These are phyloP conservation scores for Drosophila repletoides DNA, from an alignment of 1,140 invertebrate genomes.

Conservation along the genomic window DNA sequence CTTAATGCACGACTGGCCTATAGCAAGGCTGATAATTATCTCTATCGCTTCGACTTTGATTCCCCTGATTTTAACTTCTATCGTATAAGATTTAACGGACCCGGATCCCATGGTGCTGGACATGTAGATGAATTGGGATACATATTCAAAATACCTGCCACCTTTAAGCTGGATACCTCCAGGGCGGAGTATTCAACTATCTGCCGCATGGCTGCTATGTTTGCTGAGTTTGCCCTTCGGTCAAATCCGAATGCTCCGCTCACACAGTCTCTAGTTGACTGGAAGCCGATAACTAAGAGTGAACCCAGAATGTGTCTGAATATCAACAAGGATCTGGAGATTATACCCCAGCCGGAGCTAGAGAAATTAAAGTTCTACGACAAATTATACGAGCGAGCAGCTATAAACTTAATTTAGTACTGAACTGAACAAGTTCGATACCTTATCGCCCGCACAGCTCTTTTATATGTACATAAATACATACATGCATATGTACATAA, in stretches of 20 bases:
- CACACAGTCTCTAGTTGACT: slow-evolving; percentile 51
- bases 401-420: slow-evolving; percentile 37
- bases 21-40: slow-evolving; percentile 72
- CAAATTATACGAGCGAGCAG: slow-evolving; percentile 36
- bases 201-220: slow-evolving; percentile 82
- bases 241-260: slow-evolving; percentile 71
- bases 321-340: slow-evolving; percentile 73
- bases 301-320: slow-evolving; percentile 75
- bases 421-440: slow-evolving; percentile 11
- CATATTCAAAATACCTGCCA: slow-evolving; percentile 83
- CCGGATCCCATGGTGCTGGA: slow-evolving; percentile 80
- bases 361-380: slow-evolving; percentile 66
- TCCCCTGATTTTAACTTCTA: slow-evolving; percentile 68
- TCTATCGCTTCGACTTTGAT: slow-evolving; percentile 83
- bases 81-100: slow-evolving; percentile 45
- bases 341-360: slow-evolving; percentile 78
- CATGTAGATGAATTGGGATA: slow-evolving; percentile 87
- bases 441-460: too few species aligned
- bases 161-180: slow-evolving; percentile 74
- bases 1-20: slow-evolving; percentile 61
- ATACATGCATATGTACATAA: too few species aligned
- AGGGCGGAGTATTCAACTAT: slow-evolving; percentile 72
- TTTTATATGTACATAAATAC: too few species aligned
- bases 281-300: slow-evolving; percentile 70
- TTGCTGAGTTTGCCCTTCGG: slow-evolving; percentile 76